phyloP scores from a whole-genome alignment of 2,113 vertebrate species.

The Machaerirhynchus nigripectus region DNA sequence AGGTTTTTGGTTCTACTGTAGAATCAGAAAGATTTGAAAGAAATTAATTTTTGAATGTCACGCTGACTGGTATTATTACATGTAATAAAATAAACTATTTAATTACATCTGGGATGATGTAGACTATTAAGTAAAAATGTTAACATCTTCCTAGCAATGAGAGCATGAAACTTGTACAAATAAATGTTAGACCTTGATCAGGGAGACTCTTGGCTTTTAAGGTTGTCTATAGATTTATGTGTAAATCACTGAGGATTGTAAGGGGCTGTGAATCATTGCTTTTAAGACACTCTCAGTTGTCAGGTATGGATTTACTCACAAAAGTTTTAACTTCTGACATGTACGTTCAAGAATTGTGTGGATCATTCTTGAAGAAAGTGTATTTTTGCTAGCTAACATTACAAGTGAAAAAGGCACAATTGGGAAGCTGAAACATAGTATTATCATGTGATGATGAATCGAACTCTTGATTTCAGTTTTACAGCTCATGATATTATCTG shows the following conservation, averaged over 20 bases:
- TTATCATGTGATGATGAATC: background rate
- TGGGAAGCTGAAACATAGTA: background rate
- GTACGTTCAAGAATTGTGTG: background rate
- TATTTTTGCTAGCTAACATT: background rate
- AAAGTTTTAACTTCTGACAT: background rate
- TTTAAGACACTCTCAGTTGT: background rate
- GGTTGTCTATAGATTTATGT: background rate
- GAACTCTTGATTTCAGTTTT: background rate
- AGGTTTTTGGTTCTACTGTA: background rate
- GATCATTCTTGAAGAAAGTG: background rate
- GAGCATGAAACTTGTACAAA: background rate
- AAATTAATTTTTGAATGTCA: slow-evolving; percentile 9
- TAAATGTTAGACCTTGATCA: background rate
- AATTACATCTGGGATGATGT: background rate
- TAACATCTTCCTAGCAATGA: background rate
- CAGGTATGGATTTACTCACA: background rate
- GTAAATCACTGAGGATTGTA: background rate
- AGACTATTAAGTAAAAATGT: background rate
- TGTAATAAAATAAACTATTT: background rate
- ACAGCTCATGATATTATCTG: background rate
- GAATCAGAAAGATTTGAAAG: background rate
- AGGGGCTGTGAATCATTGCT: rapidly evolving
- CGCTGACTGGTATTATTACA: background rate
- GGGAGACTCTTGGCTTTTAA: background rate
- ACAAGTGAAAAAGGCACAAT: background rate